These are phyloP conservation scores for Avahi laniger DNA, from an alignment of 2,797 vertebrate species.

Conservation along the genomic window DNA sequence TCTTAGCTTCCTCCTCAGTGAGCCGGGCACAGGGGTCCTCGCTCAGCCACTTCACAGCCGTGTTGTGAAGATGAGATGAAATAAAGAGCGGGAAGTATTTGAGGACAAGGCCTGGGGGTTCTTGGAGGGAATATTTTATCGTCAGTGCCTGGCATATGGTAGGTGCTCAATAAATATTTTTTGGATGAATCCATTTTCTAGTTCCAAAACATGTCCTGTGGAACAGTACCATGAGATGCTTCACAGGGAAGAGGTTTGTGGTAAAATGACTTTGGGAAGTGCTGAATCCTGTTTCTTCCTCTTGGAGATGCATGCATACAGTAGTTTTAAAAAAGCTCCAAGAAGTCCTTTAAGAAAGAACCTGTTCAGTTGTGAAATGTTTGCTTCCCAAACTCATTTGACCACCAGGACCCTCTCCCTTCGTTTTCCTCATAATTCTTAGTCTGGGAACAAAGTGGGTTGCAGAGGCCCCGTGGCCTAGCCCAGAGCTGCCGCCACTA, in stretches of 20 bases:
- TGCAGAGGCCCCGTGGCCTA: neutral
- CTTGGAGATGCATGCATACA: neutral
- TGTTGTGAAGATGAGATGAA: neutral
- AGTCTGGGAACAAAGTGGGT: neutral
- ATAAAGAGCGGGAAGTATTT: neutral
- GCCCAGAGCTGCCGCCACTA: neutral
- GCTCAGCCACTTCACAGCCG: neutral
- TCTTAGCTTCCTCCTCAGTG: neutral
- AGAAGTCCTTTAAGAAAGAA: neutral
- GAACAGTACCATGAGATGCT: neutral
- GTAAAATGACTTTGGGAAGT: neutral
- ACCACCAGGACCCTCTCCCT: neutral
- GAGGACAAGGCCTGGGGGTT: neutral
- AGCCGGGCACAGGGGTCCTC: too few species aligned
- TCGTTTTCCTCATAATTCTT: neutral
- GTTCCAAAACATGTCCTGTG: neutral
- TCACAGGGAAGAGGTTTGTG: neutral
- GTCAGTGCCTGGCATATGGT: neutral
- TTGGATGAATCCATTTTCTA: neutral
- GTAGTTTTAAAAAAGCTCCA: neutral
- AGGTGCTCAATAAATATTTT: conserved; percentile 19
- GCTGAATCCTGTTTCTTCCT: neutral
- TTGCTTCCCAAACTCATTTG: neutral
- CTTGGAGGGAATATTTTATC: neutral
- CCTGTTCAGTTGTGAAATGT: neutral